Percentiles rank a stretch among this genome's conserved stretches.
phyloP scores from a whole-genome alignment of 2,113 vertebrate genomes.

The Hypanus sabinus region DNA sequence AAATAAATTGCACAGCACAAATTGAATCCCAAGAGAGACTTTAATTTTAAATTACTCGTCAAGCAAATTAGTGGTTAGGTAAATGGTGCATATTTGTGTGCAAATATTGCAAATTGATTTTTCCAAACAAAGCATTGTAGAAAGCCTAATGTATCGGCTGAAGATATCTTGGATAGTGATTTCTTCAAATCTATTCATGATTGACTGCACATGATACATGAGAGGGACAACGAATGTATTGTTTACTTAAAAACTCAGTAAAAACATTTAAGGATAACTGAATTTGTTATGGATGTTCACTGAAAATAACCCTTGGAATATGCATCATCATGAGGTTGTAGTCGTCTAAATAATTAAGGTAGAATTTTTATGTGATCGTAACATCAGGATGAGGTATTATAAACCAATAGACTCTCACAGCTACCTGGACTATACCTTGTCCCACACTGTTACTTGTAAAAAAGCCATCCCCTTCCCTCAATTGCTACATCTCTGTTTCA shows the following conservation, averaged over 20 bases:
- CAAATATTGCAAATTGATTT: constrained; percentile 20
- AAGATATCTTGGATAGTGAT: not conserved
- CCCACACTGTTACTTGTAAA: too few relatives aligned
- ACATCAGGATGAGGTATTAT: not conserved
- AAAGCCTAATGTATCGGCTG: not conserved
- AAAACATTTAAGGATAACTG: not conserved
- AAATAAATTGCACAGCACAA: not conserved
- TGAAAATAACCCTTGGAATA: not conserved
- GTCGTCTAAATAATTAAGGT: not conserved
- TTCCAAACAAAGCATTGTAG: not conserved
- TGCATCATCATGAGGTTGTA: not conserved
- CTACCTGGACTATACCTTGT: too few relatives aligned
- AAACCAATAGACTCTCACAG: not conserved
- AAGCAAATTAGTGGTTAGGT: not conserved
- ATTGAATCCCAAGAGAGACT: not conserved
- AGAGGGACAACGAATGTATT: not conserved
- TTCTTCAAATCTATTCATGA: not conserved
- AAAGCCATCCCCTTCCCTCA: too few relatives aligned
- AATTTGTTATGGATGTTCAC: not conserved
- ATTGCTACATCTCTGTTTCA: too few relatives aligned
- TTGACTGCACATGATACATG: not conserved
- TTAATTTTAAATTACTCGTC: not conserved
- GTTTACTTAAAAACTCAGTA: not conserved
- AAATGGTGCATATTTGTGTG: not conserved
- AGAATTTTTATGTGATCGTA: not conserved